These are phyloP conservation scores for Dilophus febrilis DNA, from an alignment of 2,888 invertebrate species.

Conservation along the genomic window DNA sequence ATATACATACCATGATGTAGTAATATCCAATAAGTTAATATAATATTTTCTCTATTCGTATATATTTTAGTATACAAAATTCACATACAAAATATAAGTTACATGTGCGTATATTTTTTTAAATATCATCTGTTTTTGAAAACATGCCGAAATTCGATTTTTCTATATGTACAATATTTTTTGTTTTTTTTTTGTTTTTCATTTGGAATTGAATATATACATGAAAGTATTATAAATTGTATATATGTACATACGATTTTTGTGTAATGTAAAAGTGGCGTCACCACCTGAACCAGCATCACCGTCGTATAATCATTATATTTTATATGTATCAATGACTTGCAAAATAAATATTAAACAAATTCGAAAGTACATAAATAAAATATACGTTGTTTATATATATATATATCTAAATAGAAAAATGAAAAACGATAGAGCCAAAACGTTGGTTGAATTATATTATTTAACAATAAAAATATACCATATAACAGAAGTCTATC, in stretches of 20 bases:
- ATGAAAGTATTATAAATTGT: too few species aligned
- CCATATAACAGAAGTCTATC: conserved; percentile 1
- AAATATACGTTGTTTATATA: too few species aligned
- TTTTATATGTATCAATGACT: conserved; percentile 2
- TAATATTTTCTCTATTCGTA: not conserved
- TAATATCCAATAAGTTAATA: not conserved
- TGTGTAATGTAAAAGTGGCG: not conserved
- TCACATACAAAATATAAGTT: not conserved
- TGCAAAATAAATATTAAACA: not conserved
- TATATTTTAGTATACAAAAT: not conserved
- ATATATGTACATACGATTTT: too few species aligned
- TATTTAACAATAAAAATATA: too few species aligned
- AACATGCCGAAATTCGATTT: conserved; percentile 1
- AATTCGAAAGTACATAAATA: too few species aligned
- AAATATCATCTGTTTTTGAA: too few species aligned
- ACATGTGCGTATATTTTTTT: not conserved
- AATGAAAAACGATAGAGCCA: too few species aligned
- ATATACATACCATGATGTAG: too few species aligned
- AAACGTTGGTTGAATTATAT: too few species aligned
- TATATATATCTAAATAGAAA: too few species aligned
- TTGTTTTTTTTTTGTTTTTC: too few species aligned
- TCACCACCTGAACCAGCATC: conserved; percentile 3
- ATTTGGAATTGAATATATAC: too few species aligned
- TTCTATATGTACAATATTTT: not conserved
- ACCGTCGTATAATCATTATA: not conserved